Evolutionary conservation across 1,140 invertebrate species (phyloP).

Genomic region (Brachystomella parvula): DNA sequence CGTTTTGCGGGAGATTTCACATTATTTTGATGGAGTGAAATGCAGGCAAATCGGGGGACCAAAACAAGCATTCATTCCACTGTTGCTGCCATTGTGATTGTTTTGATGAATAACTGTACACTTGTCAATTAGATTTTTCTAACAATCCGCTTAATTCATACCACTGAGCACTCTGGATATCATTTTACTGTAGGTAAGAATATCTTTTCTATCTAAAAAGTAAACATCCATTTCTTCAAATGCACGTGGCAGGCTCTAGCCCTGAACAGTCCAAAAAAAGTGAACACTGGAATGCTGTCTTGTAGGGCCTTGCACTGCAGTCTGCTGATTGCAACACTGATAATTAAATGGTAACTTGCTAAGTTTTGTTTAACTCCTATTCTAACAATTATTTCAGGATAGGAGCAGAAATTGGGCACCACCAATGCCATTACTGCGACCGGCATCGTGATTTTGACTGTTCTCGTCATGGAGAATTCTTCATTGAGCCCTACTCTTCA

Average conservation of each 20-base stretch:
- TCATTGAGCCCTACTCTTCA: constrained; percentile 15
- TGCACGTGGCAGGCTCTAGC: too few relatives aligned
- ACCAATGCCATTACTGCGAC: background rate
- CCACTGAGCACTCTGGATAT: background rate
- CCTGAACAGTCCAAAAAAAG: too few relatives aligned
- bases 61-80: too few relatives aligned
- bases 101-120: too few relatives aligned
- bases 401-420: background rate
- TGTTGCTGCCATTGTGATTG: too few relatives aligned
- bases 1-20: too few relatives aligned
- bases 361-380: background rate
- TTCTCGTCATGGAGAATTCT: background rate
- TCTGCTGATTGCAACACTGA: too few relatives aligned
- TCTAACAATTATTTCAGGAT: background rate
- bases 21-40: too few relatives aligned
- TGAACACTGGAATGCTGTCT: too few relatives aligned
- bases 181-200: background rate
- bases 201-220: background rate
- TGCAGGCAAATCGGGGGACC: too few relatives aligned
- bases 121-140: background rate
- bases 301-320: too few relatives aligned
- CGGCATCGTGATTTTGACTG: background rate
- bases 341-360: background rate
- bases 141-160: background rate
- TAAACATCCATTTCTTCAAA: too few relatives aligned